Evolutionary conservation across 2,113 vertebrate species (phyloP).

Genomic region (Myocastor coypus): DNA sequence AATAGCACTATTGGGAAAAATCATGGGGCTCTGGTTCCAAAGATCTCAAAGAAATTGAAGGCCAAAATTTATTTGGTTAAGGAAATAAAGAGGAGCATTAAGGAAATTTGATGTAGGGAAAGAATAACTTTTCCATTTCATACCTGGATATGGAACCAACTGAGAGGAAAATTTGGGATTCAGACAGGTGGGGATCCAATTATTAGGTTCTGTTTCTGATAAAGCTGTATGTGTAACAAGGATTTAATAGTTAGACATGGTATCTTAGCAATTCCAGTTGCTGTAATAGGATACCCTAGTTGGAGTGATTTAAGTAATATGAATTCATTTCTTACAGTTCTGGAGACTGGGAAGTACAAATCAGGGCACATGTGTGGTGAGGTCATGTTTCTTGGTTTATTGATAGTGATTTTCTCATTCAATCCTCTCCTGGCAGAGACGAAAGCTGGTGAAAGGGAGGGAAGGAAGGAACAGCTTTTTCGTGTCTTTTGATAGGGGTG

Average conservation of each 20-base stretch:
- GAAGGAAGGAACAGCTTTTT: not conserved
- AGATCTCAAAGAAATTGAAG: conserved; percentile 4
- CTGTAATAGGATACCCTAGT: not conserved
- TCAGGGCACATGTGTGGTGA: not conserved
- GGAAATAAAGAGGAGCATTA: not conserved
- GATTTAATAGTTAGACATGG: not conserved
- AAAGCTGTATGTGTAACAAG: not conserved
- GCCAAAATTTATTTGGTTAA: conserved; percentile 23
- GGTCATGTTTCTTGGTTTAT: not conserved
- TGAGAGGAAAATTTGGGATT: not conserved
- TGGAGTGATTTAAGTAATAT: not conserved
- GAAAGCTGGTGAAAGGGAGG: not conserved
- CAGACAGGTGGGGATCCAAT: conserved; percentile 25
- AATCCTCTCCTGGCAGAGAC: not conserved
- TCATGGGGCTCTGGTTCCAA: not conserved
- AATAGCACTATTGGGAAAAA: not conserved
- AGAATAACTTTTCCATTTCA: not conserved
- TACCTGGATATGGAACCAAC: not conserved
- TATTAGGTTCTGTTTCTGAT: conserved; percentile 8
- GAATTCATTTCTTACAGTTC: not conserved
- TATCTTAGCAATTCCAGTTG: not conserved
- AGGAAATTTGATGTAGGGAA: not conserved
- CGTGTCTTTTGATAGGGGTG: not conserved
- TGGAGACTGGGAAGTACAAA: not conserved
- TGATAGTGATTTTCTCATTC: not conserved